Percentiles rank a stretch among this genome's conserved stretches.
Conservation (phyloP, 1,140 invertebrate species). For the Tetraneura akinire region DNA sequence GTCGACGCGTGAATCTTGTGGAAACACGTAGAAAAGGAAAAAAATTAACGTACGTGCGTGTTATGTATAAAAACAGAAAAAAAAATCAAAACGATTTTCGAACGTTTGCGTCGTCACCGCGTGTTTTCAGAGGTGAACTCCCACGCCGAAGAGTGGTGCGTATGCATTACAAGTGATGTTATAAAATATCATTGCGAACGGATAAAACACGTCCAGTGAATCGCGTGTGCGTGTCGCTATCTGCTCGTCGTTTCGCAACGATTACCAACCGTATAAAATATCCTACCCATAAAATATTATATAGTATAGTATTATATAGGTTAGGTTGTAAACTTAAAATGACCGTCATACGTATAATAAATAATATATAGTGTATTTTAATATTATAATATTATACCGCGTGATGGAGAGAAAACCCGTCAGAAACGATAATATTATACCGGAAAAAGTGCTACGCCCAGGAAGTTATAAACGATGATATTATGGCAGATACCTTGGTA, state of each 20-base stretch:
- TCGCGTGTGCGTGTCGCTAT: neutral
- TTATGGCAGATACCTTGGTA: no score
- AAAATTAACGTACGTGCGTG: neutral
- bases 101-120: neutral
- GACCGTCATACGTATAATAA: no score
- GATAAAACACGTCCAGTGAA: neutral
- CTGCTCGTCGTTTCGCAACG: neutral
- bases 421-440: no score
- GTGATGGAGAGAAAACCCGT: no score
- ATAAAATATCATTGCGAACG: neutral
- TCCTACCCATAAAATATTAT: neutral
- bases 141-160: conserved; percentile 5
- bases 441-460: no score
- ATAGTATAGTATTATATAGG: no score
- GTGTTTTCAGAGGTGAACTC: conserved; percentile 10
- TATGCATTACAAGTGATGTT: neutral
- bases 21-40: neutral
- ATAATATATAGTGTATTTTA: no score
- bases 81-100: conserved; percentile 19
- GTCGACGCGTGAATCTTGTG: conserved; percentile 14
- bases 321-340: no score
- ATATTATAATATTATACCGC: no score
- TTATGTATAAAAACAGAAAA: neutral
- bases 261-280: neutral
- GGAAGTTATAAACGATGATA: no score